A percentile compares a stretch with the other conserved stretches of the same genome.
Conservation (phyloP, 2,888 invertebrate genomes). For the Philhelius pedissequus region DNA sequence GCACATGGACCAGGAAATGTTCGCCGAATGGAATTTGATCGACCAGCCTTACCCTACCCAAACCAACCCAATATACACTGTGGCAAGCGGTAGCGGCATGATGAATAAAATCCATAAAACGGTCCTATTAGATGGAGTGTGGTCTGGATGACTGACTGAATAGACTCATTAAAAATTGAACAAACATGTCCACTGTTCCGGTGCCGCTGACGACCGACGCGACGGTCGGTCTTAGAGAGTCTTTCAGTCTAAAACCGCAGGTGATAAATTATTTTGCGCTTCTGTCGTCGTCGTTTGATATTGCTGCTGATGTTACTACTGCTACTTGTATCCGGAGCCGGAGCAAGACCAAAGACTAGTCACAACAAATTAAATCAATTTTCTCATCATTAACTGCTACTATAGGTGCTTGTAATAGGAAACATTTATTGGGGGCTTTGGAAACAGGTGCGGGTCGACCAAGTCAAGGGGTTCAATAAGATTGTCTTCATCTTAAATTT, state of each 20-base stretch:
- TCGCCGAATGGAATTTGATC: conserved; percentile 35
- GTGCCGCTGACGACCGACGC: conserved; percentile 3
- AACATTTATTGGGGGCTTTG: not conserved
- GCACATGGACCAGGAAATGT: conserved; percentile 40
- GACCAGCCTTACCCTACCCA: conserved; percentile 14
- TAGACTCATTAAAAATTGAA: conserved; percentile 55
- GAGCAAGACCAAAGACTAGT: conserved; percentile 34
- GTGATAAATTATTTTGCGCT: conserved; percentile 66
- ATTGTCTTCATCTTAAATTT: conserved; percentile 41
- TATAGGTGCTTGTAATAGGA: conserved; percentile 11
- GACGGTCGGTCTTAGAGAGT: not conserved
- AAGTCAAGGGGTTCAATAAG: conserved; percentile 45
- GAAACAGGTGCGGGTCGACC: conserved; percentile 34
- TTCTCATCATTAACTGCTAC: conserved; percentile 58
- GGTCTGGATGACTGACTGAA: conserved; percentile 55
- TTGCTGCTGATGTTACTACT: not conserved
- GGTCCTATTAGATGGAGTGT: conserved; percentile 4
- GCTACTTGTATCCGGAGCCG: conserved; percentile 18
- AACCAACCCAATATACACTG: not conserved
- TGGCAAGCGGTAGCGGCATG: conserved; percentile 23
- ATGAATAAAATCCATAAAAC: conserved; percentile 19
- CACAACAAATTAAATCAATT: conserved; percentile 65
- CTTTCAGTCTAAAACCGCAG: conserved; percentile 26
- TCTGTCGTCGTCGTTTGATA: conserved; percentile 10
- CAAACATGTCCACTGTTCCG: conserved; percentile 45